These are phyloP conservation scores for Stenolophus ochropezus DNA, from an alignment of 2,888 invertebrate genomes.

Conservation along the genomic window DNA sequence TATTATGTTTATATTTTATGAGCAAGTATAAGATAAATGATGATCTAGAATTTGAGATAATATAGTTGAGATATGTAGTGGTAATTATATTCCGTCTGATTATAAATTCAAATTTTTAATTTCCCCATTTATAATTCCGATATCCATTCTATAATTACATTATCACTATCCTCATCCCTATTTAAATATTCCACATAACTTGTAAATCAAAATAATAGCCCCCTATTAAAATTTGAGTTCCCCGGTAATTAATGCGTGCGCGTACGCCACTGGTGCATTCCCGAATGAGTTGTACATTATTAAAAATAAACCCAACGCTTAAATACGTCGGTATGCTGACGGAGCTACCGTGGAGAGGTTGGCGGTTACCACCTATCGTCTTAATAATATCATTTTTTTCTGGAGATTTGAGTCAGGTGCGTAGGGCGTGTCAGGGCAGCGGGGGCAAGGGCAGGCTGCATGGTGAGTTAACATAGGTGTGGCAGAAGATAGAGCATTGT, in stretches of 20 bases:
- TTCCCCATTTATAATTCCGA: background rate
- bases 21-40: too few relatives aligned
- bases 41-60: too few relatives aligned
- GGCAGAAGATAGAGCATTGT: background rate
- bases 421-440: conserved; percentile 64
- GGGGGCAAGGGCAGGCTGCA: conserved; percentile 60
- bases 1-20: too few relatives aligned
- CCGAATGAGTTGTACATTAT: conserved; percentile 56
- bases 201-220: conserved; percentile 38
- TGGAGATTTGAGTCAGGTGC: conserved; percentile 62
- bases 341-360: conserved; percentile 63
- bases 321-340: conserved; percentile 63
- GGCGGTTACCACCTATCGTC: conserved; percentile 63
- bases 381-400: conserved; percentile 65
- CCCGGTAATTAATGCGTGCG: conserved; percentile 27
- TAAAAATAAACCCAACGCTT: conserved; percentile 52
- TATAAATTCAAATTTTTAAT: background rate
- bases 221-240: background rate
- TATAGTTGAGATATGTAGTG: background rate
- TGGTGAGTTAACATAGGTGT: conserved; percentile 29
- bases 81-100: background rate
- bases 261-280: conserved; percentile 50
- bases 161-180: conserved; percentile 20
- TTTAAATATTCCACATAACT: conserved; percentile 21
- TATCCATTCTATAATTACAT: conserved; percentile 24